Conservation (phyloP, 2,888 invertebrate genomes). For the Caenorhabditis sp. region DNA sequence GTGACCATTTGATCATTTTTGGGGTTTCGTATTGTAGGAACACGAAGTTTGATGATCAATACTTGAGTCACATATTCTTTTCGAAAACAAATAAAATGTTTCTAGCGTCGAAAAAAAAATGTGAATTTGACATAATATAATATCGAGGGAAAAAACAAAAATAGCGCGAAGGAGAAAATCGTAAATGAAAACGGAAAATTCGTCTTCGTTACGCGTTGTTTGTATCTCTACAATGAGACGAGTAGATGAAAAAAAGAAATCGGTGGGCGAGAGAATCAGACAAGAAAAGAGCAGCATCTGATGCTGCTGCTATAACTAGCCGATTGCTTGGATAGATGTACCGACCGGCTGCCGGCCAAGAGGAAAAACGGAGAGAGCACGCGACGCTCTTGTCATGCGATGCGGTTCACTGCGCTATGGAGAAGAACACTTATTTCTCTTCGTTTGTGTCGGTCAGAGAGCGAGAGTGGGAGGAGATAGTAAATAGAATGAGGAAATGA, state of each 20-base stretch:
- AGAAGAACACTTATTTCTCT: constrained; percentile 10
- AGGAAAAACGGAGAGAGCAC: constrained; percentile 27
- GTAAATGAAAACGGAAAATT: not conserved
- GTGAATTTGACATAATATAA: constrained; percentile 23
- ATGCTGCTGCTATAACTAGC: constrained; percentile 37
- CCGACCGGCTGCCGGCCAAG: constrained; percentile 20
- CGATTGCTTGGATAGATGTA: constrained; percentile 19
- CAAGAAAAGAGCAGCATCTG: constrained; percentile 34
- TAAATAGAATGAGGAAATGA: not conserved
- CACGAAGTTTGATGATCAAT: too few species aligned
- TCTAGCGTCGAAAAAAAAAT: not conserved
- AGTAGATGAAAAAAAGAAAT: not conserved
- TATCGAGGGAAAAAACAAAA: constrained; percentile 11
- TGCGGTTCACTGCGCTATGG: constrained; percentile 42
- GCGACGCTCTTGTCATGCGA: constrained; percentile 31
- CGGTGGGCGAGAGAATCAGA: constrained; percentile 29
- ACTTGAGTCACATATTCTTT: too few species aligned
- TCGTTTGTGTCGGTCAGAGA: not conserved
- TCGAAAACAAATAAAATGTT: not conserved
- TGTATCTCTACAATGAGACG: constrained; percentile 1
- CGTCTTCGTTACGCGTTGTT: not conserved
- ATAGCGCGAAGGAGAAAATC: constrained; percentile 13
- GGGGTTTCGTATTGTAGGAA: too few species aligned
- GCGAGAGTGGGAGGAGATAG: not conserved
- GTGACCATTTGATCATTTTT: too few species aligned